Base-by-base conservation (phyloP, 2,797 vertebrate species). In the Gobionotothen gibberifrons region DNA sequence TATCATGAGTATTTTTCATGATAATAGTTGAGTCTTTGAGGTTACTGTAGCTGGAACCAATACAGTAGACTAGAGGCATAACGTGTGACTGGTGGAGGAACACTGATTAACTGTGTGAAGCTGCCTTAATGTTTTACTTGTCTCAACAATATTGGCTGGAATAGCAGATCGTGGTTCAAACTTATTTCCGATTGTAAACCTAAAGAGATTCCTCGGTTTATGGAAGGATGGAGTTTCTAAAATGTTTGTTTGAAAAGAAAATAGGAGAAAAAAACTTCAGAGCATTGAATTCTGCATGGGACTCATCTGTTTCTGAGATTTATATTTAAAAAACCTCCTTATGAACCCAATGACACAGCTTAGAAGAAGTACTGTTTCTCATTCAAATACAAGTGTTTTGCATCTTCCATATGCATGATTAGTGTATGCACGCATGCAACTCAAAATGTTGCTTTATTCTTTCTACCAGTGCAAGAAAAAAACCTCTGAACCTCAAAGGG, bases 261-360 rank as follows among this genome's bases (percentile, higher is more conserved):
- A 16, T 12, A 12, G 29, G 58, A 14, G 26, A 36, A 21, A 2
- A 15, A 59, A 54, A 22, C 32, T 29, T 19, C 7, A 42, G 11
- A 21, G n/a, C 49, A 5, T 6, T 0, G 16, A 49, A 42, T 22
- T 62, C n/a, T 46, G 58, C 40, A 43, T 36, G 21, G 15, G 40
- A 70, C 60, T 67, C n/a, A n/a, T n/a, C n/a, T n/a, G n/a, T 65
- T n/a, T 3, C 9, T 26, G 22, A 42, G 54, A 71, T 74, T 46
- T 36, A 7, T 72, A 72, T 49, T 17, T 9, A 63, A 61, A 62
- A 56, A 29, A 42, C 36, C 5, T 29, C 54, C 9, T 42, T 29
- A n/a, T 49, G 4, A 70, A 61, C 11, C n/a, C 4, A 5, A 3
- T 53, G 42, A 56, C 9, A 12, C 46, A 15, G 54, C 70, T 48